Evolutionary conservation across 2,113 vertebrate genomes (phyloP).

Genomic region (Brachyhypopomus occidentalis): DNA sequence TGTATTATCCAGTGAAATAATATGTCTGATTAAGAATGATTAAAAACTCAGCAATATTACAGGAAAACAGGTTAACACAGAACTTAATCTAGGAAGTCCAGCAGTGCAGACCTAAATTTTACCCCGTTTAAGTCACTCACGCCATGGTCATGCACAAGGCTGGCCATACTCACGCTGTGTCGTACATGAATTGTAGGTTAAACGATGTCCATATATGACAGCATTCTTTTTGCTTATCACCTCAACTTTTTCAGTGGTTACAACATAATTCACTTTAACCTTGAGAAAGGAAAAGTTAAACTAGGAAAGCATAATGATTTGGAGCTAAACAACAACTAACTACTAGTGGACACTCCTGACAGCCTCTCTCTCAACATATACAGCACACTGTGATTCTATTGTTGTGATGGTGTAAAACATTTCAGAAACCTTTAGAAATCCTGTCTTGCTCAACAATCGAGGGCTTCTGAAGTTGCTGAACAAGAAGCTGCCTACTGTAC

Average conservation of each 20-base stretch:
- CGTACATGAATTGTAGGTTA: background rate
- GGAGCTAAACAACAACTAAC: background rate
- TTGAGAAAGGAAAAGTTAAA: background rate
- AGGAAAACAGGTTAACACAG: background rate
- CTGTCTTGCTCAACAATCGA: no score
- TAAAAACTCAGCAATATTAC: background rate
- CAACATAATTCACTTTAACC: background rate
- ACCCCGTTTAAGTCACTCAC: background rate
- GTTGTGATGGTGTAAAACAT: background rate
- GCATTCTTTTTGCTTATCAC: background rate
- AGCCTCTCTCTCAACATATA: no score
- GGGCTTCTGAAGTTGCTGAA: no score
- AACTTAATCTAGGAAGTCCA: background rate
- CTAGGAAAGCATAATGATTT: background rate
- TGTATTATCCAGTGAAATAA: background rate
- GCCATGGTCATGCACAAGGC: background rate
- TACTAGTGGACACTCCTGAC: background rate
- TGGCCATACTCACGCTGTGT: background rate
- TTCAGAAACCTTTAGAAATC: no score
- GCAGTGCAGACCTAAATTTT: background rate
- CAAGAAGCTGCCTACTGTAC: no score
- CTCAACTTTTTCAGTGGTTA: background rate
- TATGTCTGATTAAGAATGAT: no score
- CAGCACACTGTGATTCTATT: no score
- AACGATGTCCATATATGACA: background rate